A percentile compares a stretch with the other conserved stretches of the same genome.
Conservation (phyloP, 2,888 invertebrate genomes). For the Caradrina clavipalpis region DNA sequence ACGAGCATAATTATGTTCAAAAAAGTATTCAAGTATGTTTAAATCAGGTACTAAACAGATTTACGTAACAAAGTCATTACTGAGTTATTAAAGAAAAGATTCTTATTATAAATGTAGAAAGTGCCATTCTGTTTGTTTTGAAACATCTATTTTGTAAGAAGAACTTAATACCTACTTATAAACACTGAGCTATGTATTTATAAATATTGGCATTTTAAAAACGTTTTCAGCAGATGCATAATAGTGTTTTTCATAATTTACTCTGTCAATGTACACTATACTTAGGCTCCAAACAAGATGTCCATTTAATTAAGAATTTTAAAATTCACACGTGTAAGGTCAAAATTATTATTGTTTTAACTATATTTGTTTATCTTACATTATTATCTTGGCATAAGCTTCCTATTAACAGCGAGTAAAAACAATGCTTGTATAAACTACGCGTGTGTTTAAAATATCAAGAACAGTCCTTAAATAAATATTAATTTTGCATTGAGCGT, state of each 20-base stretch:
- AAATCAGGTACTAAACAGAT: background rate
- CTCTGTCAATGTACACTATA: constrained; percentile 16
- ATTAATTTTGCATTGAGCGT: background rate
- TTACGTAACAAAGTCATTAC: constrained; percentile 20
- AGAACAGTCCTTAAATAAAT: constrained; percentile 10
- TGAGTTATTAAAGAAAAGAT: constrained; percentile 13
- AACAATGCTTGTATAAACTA: constrained; percentile 5
- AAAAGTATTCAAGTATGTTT: background rate
- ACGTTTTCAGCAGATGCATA: background rate
- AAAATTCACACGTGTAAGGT: constrained; percentile 44
- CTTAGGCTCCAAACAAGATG: constrained; percentile 4
- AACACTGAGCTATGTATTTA: background rate
- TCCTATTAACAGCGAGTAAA: constrained; percentile 22
- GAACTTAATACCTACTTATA: background rate
- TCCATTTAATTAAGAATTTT: constrained; percentile 28
- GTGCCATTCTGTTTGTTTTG: constrained; percentile 29
- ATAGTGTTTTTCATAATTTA: background rate
- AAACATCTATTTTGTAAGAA: constrained; percentile 22
- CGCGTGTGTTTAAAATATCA: constrained; percentile 19
- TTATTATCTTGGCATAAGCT: constrained; percentile 28
- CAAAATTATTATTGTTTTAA: constrained; percentile 18
- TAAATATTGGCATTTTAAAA: background rate
- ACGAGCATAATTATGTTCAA: background rate
- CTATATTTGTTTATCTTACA: constrained; percentile 16
- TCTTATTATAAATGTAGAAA: constrained; percentile 35